Conservation (phyloP, 2,113 vertebrate genomes). For the Oncorhynchus tshawytscha region DNA sequence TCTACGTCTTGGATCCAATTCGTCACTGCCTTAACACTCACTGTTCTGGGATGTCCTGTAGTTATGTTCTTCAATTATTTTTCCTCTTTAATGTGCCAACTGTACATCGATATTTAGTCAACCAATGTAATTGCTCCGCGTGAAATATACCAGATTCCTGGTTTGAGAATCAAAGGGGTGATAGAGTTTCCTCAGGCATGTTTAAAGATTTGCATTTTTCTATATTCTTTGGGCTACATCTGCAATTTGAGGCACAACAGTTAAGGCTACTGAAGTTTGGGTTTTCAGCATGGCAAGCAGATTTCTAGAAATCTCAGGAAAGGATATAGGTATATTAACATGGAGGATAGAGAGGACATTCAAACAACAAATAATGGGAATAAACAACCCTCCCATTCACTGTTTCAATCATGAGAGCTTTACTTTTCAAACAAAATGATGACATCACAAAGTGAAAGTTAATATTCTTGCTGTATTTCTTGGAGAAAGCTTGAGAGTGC, state of each 20-base stretch:
- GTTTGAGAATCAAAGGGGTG: slow-evolving; percentile 74
- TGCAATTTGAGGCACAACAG: slow-evolving; percentile 69
- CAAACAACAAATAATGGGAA: background rate
- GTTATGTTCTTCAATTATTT: slow-evolving; percentile 81
- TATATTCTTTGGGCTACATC: slow-evolving; percentile 71
- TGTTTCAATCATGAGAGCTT: background rate
- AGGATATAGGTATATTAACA: slow-evolving; percentile 15
- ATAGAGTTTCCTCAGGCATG: slow-evolving; percentile 62
- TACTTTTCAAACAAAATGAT: background rate
- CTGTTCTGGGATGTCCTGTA: slow-evolving; percentile 76
- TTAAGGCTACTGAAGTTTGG: slow-evolving; percentile 40
- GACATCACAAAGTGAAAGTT: background rate
- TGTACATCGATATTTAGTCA: slow-evolving; percentile 78
- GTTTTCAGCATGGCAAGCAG: slow-evolving; percentile 56
- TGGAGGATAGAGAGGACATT: background rate
- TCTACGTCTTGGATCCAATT: slow-evolving; percentile 60
- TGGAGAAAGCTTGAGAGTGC: background rate
- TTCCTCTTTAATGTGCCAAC: slow-evolving; percentile 75
- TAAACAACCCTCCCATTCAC: background rate
- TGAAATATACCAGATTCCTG: slow-evolving; percentile 56
- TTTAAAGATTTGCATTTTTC: slow-evolving; percentile 66
- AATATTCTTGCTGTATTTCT: background rate
- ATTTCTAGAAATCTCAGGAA: slow-evolving; percentile 63
- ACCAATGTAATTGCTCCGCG: slow-evolving; percentile 72
- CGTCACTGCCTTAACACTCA: slow-evolving; percentile 64